A percentile compares a stretch with the other conserved stretches of the same genome.
These are phyloP conservation scores for Brachypteracias leptosomus DNA, from an alignment of 2,113 vertebrate species.

Conservation along the genomic window DNA sequence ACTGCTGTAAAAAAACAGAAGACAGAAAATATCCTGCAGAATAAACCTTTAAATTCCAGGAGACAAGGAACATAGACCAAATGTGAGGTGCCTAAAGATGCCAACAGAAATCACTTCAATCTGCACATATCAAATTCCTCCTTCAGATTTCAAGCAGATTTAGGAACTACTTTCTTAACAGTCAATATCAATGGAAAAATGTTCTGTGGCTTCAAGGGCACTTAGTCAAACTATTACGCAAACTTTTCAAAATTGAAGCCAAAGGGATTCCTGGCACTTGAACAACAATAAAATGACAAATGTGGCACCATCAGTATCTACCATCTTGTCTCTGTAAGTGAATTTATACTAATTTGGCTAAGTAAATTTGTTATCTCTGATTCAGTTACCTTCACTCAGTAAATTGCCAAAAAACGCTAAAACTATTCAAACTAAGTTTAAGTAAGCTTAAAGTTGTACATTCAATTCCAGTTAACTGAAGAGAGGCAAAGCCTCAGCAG, in stretches of 20 bases:
- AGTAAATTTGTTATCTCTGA: not conserved
- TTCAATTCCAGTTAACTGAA: not conserved
- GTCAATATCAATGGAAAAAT: not conserved
- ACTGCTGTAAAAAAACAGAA: not conserved
- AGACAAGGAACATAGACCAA: not conserved
- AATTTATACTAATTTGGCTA: not conserved
- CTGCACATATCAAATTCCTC: not conserved
- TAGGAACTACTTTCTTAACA: not conserved
- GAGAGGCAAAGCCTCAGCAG: not conserved
- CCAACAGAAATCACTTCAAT: not conserved
- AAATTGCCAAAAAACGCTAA: not conserved
- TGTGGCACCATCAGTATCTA: not conserved
- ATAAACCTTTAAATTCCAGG: not conserved
- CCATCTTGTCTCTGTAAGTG: not conserved
- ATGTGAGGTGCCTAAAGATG: not conserved
- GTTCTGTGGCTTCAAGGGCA: not conserved
- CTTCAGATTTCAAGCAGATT: not conserved
- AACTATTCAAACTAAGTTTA: not conserved
- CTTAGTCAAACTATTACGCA: not conserved
- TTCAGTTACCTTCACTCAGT: not conserved
- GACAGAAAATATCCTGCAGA: not conserved
- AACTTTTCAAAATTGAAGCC: not conserved
- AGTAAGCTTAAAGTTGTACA: not conserved
- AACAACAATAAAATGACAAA: not conserved
- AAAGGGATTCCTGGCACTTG: not conserved